Conservation (phyloP, 2,113 vertebrate genomes). For the Cyanocitta stelleri region DNA sequence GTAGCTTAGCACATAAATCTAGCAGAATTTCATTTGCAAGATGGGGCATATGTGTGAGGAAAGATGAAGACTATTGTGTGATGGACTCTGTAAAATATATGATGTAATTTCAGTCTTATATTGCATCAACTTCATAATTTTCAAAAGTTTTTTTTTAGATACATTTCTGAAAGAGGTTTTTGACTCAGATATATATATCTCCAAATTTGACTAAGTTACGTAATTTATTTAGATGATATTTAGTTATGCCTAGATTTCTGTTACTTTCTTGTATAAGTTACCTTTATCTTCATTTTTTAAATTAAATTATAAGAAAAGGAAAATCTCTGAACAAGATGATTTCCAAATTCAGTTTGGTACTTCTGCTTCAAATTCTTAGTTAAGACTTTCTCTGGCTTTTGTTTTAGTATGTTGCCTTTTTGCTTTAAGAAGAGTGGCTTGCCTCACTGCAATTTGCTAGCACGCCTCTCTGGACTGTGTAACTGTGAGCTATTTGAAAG, state of each 20-base stretch:
- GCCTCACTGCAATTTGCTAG: not conserved
- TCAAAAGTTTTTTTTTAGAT: not conserved
- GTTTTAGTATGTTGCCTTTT: not conserved
- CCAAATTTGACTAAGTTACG: not conserved
- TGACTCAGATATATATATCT: not conserved
- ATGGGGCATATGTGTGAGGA: not conserved
- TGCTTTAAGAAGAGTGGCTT: not conserved
- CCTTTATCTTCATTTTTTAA: not conserved
- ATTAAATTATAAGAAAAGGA: not conserved
- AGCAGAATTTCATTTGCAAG: not conserved
- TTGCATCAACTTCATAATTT: not conserved
- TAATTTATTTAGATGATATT: not conserved
- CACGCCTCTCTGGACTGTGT: not conserved
- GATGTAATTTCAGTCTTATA: not conserved
- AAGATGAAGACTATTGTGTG: not conserved
- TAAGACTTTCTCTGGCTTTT: not conserved
- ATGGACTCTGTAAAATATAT: not conserved
- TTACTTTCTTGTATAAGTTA: not conserved
- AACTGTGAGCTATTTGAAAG: not conserved
- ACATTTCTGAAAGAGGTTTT: not conserved
- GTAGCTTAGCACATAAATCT: not conserved
- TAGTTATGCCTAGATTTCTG: not conserved
- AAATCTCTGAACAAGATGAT: not conserved
- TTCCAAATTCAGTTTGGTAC: not conserved
- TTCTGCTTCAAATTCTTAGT: not conserved